These are phyloP conservation scores for Clivina fossor DNA, from an alignment of 2,888 invertebrate genomes.

Conservation along the genomic window DNA sequence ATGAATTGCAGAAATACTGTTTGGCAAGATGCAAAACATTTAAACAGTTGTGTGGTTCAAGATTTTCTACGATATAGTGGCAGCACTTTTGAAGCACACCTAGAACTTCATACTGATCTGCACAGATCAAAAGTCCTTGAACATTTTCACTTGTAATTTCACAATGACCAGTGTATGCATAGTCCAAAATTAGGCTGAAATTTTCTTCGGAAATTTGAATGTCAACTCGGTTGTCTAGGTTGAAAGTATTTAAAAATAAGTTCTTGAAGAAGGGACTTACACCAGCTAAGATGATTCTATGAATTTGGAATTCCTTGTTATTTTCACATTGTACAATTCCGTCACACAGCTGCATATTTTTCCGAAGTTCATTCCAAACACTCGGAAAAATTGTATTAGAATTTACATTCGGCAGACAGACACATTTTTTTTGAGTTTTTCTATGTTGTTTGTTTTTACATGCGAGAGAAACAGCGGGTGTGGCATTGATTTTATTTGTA, in stretches of 20 bases:
- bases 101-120: constrained; percentile 73
- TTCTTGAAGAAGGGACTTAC: constrained; percentile 75
- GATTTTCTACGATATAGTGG: constrained; percentile 63
- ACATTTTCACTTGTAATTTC: constrained; percentile 67
- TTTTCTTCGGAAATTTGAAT: constrained; percentile 62
- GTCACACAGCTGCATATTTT: constrained; percentile 69
- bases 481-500: no score
- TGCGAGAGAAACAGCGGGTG: constrained; percentile 12
- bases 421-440: constrained; percentile 53
- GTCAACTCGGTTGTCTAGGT: constrained; percentile 62
- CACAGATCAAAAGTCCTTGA: constrained; percentile 67
- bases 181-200: constrained; percentile 70
- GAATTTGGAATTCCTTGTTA: constrained; percentile 64
- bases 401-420: constrained; percentile 62
- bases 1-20: constrained; percentile 68
- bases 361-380: constrained; percentile 69
- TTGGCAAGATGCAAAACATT: constrained; percentile 71
- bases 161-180: constrained; percentile 72
- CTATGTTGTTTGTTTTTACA: neutral
- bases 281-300: constrained; percentile 70
- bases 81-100: constrained; percentile 73
- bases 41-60: constrained; percentile 69
- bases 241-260: constrained; percentile 68
- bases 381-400: constrained; percentile 65
- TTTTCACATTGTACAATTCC: constrained; percentile 66